Base-by-base conservation (phyloP, 2,797 vertebrate genomes). In the Catostomus latipinnis region DNA sequence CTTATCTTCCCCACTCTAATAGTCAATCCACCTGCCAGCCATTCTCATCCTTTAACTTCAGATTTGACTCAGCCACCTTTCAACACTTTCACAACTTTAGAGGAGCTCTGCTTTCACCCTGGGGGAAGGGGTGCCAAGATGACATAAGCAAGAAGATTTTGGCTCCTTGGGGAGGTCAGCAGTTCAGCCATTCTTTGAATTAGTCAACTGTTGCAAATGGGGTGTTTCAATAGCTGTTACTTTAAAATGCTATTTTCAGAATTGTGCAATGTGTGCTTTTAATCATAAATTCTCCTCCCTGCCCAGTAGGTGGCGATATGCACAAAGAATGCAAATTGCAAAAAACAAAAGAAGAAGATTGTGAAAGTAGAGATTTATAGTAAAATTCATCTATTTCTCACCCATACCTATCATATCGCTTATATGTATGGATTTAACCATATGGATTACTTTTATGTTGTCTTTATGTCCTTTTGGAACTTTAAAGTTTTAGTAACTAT, bases 11-110 rank as follows among this genome's bases (percentile, higher is more conserved):
- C 58, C 2, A 6, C 50, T 75, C 65, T 65, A 74, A 68, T 48
- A 78, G 76, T 8, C 50, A 46, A 50, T 73, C 58, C 70, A 78
- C 77, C 73, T 82, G 77, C 77, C 63, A 76, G 62, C 50, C 68
- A 12, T 8, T 60, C 63, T 84, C 76, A 75, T 80, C 65, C 13
- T 46, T 52, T 56, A 58, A 58, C 60, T 68, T 66, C n/a, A 46
- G 14, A 78, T 16, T 78, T 66, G 75, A 57, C 79, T 71, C 63
- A 62, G 18, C 45, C 50, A 70, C 77, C 43, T 75, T 82, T 82
- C 71, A 75, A 5, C 85, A 78, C 70, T 71, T 82, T 84, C 48
- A 68, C 66, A 66, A 65, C 63, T 72, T 83, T 74, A 61, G 48
- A 73, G 65, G 14, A 56, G 68, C 34, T 76, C 60, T 54, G 43